Evolutionary conservation across 92 coral and sea anemone genomes (phyloP), one percentile per base, ranked within the genome.

Genomic region (Actinernus sp.): DNA sequence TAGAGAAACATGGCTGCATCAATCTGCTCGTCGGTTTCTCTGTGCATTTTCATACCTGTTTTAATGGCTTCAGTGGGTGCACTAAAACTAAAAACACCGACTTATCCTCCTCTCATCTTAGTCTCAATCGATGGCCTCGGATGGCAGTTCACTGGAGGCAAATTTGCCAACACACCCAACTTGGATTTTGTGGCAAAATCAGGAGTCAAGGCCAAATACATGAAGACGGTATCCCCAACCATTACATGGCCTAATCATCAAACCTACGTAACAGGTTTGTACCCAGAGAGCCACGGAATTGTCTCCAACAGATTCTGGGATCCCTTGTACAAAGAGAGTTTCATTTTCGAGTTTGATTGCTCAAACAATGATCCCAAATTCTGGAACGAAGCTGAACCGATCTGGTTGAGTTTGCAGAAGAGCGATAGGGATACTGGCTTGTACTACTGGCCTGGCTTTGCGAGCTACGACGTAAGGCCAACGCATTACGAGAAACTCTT

Each of bases 61-160:
- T n/a, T n/a, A n/a, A n/a, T n/a, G n/a, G n/a, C n/a, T n/a, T n/a
- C n/a, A n/a, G n/a, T n/a, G n/a, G n/a, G n/a, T n/a, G n/a, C n/a
- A n/a, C n/a, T n/a, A n/a, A n/a, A n/a, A n/a, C n/a, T n/a, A n/a
- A n/a, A n/a, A n/a, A n/a, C n/a, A n/a, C n/a, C n/a, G n/a, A n/a
- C n/a, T n/a, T n/a, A n/a, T n/a, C n/a, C 36, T 2, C 56, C 88
- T 5, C 31, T 92, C 4, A 84, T 92, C 36, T 43, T 92, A 2
- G 84, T 92, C 9, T 88, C 97, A 3, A 68, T 80, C 26, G 97
- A 92, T 33, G 97, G 97, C 27, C 58, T 92, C 55, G 74, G 93
- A 39, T 92, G 95, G 95, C 84, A 88, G 55, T 79, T 76, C 26
- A n/a, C 91, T 31, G 69, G 59, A 20, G 61, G 63, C 4, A 49